Base-by-base conservation (phyloP, 2,113 vertebrate species). In the Oostethus manadensis region DNA sequence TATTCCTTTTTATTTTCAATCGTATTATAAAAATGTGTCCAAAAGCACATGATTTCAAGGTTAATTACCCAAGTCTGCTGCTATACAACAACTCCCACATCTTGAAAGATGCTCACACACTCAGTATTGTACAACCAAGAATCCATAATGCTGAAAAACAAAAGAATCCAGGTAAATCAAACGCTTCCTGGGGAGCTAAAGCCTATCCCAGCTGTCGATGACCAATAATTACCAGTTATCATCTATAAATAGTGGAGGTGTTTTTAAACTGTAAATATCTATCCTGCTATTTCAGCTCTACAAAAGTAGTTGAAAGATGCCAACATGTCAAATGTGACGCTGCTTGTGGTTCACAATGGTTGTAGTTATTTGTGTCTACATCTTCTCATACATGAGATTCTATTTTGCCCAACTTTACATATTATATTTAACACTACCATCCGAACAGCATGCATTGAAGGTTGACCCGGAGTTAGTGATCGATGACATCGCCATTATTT, bases 391-490 rank as follows among this genome's bases (percentile, higher is more conserved):
- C 20, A 43, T 23, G 35, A 18, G 45, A 56, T 48, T 57, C 9
- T 23, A 45, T 50, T 60, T 45, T 29, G 11, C 33, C 45, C 8
- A 50, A 51, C 14, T 13, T 1, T 10, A 10, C 13, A 53, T 53
- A 14, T n/a, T 15, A 55, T 55, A 54, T 35, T 54, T 56, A 58
- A 51, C 8, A 64, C 15, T 38, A 55, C 47, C 18, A 10, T 53
- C 59, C 44, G 48, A 5, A 4, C 11, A 3, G 26, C 51, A 4
- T 64, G 16, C 10, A 38, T 10, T 11, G 16, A 73, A 47, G 68
- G 9, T 22, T 60, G 47, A 62, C 49, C 49, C 33, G 48, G 47
- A 45, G 42, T 43, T 60, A 62, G 64, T 78, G 68, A 74, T 14
- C 45, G 67, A 18, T 23, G 68, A 17, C 58, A 70, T 42, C 47